Conservation (phyloP, 2,888 invertebrate species). For the Philaethria dido region DNA sequence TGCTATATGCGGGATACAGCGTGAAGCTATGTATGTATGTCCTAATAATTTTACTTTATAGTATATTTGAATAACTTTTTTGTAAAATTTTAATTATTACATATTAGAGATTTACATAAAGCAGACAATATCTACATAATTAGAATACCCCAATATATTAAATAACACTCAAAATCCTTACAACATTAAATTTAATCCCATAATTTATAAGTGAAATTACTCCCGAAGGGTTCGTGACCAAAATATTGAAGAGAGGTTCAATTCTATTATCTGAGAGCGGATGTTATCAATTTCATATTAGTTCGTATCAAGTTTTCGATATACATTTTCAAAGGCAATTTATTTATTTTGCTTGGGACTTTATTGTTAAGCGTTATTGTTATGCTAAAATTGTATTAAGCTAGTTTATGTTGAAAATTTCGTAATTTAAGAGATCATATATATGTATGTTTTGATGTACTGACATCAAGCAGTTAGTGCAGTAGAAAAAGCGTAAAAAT, state of each 20-base stretch:
- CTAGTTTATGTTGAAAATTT: not conserved
- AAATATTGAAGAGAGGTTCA: slow-evolving; percentile 53
- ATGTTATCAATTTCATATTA: slow-evolving; percentile 40
- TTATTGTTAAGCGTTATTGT: slow-evolving; percentile 12
- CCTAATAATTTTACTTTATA: no score
- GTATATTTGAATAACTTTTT: no score
- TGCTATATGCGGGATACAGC: no score
- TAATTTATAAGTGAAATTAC: slow-evolving; percentile 39
- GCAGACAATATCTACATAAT: not conserved
- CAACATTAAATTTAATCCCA: slow-evolving; percentile 26
- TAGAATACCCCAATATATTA: slow-evolving; percentile 5
- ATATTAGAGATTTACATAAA: no score
- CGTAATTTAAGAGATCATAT: not conserved
- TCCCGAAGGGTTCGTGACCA: slow-evolving; percentile 50
- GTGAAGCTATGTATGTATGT: no score
- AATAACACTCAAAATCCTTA: slow-evolving; percentile 21
- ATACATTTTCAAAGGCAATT: slow-evolving; percentile 25
- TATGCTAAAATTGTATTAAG: slow-evolving; percentile 3
- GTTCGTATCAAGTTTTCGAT: slow-evolving; percentile 28
- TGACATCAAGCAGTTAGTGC: no score
- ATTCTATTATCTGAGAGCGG: slow-evolving; percentile 34
- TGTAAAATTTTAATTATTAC: no score
- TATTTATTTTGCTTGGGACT: slow-evolving; percentile 15
- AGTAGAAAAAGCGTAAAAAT: no score
- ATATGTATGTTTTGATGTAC: no score